Base-by-base conservation (phyloP, 2,888 invertebrate species). In the Orthonevra nobilis region DNA sequence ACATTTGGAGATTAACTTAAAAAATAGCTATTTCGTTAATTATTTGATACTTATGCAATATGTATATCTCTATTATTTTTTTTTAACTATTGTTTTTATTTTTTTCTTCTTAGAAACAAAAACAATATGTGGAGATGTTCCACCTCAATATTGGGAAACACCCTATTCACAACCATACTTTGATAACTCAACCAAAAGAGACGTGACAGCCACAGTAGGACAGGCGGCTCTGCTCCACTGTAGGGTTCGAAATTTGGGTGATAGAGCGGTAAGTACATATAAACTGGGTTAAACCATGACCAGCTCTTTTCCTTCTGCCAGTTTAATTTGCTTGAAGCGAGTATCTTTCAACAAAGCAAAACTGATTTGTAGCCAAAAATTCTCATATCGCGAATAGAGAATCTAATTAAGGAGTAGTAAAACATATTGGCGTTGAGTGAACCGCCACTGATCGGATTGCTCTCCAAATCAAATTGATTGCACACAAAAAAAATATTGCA, bases 111-210 rank as follows among this genome's bases (percentile, higher is more conserved):
- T 83, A 89, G 88, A 86, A 83, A 87, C 86, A 79, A 85, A 86
- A 83, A 82, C 86, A 81, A 86, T 87, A 84, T 85, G 86, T 83
- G 87, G 88, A 70, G 88, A 89, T 83, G 87, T 87, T 82, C 86
- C 87, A 77, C 87, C 87, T 38, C 89, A 89, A 81, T 89, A 88
- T 81, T 89, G 89, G 89, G 89, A 89, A 75, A 88, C 89, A 28
- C 94, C 95, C 64, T 94, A 95, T 86, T 94, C 94, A 82, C 94
- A 95, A 89, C 96, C 96, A 54, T 96, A 95, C 91, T 96, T 96
- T 90, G 96, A 96, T 90, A 96, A 96, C 90, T 93, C 94, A 85
- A 95, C 95, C 83, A 92, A 93, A 87, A 91, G 95, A 82, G 95
- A 96, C 87, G 92, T 94, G 86, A 95, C 95, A 85, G 94, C 95